Evolutionary conservation across 2,113 vertebrate species (phyloP), one percentile per base, ranked within the genome.

Genomic region (Mesocricetus auratus): DNA sequence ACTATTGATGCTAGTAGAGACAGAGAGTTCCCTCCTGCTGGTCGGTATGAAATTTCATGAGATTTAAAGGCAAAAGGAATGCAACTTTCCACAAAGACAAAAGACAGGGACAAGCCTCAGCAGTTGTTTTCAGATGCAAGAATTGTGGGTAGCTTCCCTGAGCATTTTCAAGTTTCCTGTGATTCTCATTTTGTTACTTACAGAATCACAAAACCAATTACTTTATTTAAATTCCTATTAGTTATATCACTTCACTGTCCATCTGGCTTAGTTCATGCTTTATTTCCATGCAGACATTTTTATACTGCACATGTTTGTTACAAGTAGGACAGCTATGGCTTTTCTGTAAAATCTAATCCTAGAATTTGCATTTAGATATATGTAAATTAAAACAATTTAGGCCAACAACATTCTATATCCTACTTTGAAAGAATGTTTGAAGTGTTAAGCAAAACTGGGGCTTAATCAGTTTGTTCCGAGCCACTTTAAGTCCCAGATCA

Each of bases 291-390:
- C 78, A 74, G 97, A 96, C 95, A 97, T 95, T 97, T 98, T 98
- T 96, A 95, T 31, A 96, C 96, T 66, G 95, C 95, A 95, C 95
- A 96, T 97, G 95, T 97, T 98, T 97, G 96, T 94, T 96, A 79
- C 77, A 97, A 96, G 94, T 96, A 96, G 96, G 97, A 91, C 96
- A 97, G 97, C 86, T 92, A 94, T 81, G 86, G 94, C 74, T 97
- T 93, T 96, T 89, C 91, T 97, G 93, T 90, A 93, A 86, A 96
- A 96, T 95, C 75, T 73, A 93, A 89, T 93, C 89, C 91, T 95
- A 97, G 91, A 95, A 97, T 96, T 97, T 97, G 77, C 97, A 98
- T 97, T 96, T 97, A 96, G 81, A 97, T 96, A 97, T 94, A 97
- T 97, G 93, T 96, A 97, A 97, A 97, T 97, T 93, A 97, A 97